Evolutionary conservation across 2,888 invertebrate species (phyloP), one percentile per base, ranked within the genome.

Genomic region (Tetropium fuscum): DNA sequence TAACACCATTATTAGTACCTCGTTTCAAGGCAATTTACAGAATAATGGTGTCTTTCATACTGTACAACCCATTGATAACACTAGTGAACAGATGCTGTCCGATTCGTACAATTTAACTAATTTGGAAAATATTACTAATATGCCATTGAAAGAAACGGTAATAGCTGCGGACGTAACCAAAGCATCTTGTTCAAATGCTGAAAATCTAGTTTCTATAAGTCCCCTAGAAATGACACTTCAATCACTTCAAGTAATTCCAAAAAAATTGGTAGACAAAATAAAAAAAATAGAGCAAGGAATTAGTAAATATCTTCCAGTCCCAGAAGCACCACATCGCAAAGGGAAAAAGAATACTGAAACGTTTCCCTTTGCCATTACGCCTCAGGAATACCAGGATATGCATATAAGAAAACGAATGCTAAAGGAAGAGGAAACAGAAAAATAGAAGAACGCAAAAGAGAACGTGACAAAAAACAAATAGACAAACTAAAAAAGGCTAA

Each of bases 51-150:
- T 32, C 32, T 32, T 32, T 32, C 8, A 32, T 32, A 32, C 32
- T 32, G n/a, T 32, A 32, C 32, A 32, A n/a, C 32, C 32, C 32
- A 32, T 32, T 32, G 32, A 32, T 1, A 11, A 32, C 32, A 10
- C 1, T 10, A 32, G 10, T 32, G 32, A 32, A 32, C 32, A 32
- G 32, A 32, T 32, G 32, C 32, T 7, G 32, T 10, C 10, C 32
- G 11, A 32, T 32, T 32, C 11, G 32, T 10, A 32, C 7, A 32
- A 10, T 32, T 32, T 32, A 32, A n/a, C 32, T 32, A 32, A 32
- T 32, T 32, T 32, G 32, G 32, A 32, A 32, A 32, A 32, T 32
- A n/a, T 32, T 32, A 32, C 32, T 32, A 32, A 32, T 32, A 32
- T 1, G 32, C 32, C 32, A 32, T 8, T 3, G 32, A 32, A 32